Evolutionary conservation across 2,113 vertebrate genomes (phyloP).

Genomic region (Setophaga coronata): DNA sequence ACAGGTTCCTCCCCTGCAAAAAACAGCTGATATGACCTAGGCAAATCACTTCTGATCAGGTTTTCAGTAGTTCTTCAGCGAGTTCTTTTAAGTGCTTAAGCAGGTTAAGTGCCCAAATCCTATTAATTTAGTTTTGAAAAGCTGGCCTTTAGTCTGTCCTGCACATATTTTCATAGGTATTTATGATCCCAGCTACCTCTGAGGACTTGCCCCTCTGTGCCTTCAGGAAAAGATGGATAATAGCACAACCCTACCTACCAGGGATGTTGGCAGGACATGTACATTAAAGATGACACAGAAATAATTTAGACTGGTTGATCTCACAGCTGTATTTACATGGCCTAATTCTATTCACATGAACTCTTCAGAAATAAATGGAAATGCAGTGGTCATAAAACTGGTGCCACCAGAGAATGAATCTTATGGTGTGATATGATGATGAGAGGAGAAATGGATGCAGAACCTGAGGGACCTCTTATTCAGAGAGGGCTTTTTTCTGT

Average conservation of each 20-base stretch:
- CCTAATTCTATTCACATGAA: background rate
- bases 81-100: slow-evolving; percentile 9
- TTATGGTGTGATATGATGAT: background rate
- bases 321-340: slow-evolving; percentile 21
- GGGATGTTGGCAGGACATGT: background rate
- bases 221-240: background rate
- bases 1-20: background rate
- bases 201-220: background rate
- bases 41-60: slow-evolving; percentile 29
- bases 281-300: background rate
- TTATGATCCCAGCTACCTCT: slow-evolving; percentile 22
- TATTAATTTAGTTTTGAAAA: slow-evolving; percentile 49
- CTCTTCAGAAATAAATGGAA: background rate
- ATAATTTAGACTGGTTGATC: background rate
- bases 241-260: background rate
- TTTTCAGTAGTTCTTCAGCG: slow-evolving; percentile 27
- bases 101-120: slow-evolving; percentile 28
- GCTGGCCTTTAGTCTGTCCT: background rate
- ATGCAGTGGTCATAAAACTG: background rate
- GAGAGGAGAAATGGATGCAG: background rate
- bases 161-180: slow-evolving; percentile 12
- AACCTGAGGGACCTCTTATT: background rate
- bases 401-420: background rate
- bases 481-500: background rate
- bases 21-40: background rate